Evolutionary conservation across 2,888 invertebrate species (phyloP).

Genomic region (Oscheius sp.): DNA sequence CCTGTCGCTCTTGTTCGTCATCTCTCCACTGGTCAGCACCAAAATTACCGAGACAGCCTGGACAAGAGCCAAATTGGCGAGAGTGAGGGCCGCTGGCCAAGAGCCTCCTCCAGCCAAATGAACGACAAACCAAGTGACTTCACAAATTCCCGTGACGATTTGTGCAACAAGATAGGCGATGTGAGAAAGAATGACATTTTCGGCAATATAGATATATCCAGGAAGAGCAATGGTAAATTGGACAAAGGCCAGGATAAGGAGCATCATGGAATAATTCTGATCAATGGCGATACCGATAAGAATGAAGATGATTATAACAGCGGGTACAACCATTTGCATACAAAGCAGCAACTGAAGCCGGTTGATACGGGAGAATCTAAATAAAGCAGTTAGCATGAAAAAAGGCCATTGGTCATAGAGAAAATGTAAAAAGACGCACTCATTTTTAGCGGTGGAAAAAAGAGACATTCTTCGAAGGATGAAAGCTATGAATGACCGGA

Average conservation of each 20-base stretch:
- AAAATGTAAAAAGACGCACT: neutral
- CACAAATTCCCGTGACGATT: constrained; percentile 1
- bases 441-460: neutral
- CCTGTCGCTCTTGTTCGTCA: too few species aligned
- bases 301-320: neutral
- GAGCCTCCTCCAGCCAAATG: constrained; percentile 1
- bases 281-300: neutral
- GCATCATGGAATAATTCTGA: neutral
- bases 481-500: too few species aligned
- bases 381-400: neutral
- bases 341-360: neutral
- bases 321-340: neutral
- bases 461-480: too few species aligned
- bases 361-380: neutral
- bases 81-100: neutral
- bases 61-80: neutral
- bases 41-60: neutral
- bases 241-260: constrained; percentile 22
- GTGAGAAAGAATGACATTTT: neutral
- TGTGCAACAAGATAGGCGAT: constrained; percentile 11
- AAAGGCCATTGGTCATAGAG: too few species aligned
- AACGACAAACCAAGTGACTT: constrained; percentile 9
- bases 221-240: constrained; percentile 20
- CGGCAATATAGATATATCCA: constrained; percentile 15
- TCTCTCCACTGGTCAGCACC: neutral